Conservation (phyloP, 1,140 invertebrate species). For the Formica exsecta region DNA sequence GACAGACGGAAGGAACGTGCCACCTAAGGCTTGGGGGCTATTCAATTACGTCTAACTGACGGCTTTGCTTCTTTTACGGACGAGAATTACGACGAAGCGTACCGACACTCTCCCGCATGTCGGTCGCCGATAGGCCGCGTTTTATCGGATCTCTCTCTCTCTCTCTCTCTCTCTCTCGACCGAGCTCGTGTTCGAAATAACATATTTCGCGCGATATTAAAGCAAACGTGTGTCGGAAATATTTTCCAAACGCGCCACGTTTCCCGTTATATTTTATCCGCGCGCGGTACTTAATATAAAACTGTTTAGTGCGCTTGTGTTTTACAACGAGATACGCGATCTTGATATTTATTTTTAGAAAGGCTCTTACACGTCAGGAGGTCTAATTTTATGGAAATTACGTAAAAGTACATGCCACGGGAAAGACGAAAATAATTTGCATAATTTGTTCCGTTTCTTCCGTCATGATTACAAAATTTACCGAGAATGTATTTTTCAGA, state of each 20-base stretch:
- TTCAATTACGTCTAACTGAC: slow-evolving; percentile 60
- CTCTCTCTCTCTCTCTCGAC: no score
- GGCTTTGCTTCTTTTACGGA: slow-evolving; percentile 37
- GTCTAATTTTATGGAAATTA: slow-evolving; percentile 9
- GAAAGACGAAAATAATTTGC: not conserved
- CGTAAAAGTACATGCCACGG: not conserved
- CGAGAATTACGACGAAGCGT: slow-evolving; percentile 42
- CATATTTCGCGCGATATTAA: slow-evolving; percentile 20
- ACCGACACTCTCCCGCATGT: slow-evolving; percentile 37
- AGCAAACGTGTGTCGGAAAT: slow-evolving; percentile 30
- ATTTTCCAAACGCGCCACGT: slow-evolving; percentile 5
- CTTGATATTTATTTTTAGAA: slow-evolving; percentile 14
- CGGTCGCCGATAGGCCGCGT: slow-evolving; percentile 23
- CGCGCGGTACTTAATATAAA: not conserved
- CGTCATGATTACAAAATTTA: not conserved
- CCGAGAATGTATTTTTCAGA: not conserved
- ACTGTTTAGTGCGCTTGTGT: not conserved
- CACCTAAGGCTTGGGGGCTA: slow-evolving; percentile 19
- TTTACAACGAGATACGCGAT: not conserved
- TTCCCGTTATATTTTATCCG: slow-evolving; percentile 22
- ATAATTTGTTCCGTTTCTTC: not conserved
- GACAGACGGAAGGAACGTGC: slow-evolving; percentile 57
- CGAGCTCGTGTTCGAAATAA: slow-evolving; percentile 12
- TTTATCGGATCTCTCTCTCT: not conserved
- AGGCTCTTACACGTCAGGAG: slow-evolving; percentile 7